Base-by-base conservation (phyloP, 2,888 invertebrate species). In the Trissolcus japonicus region DNA sequence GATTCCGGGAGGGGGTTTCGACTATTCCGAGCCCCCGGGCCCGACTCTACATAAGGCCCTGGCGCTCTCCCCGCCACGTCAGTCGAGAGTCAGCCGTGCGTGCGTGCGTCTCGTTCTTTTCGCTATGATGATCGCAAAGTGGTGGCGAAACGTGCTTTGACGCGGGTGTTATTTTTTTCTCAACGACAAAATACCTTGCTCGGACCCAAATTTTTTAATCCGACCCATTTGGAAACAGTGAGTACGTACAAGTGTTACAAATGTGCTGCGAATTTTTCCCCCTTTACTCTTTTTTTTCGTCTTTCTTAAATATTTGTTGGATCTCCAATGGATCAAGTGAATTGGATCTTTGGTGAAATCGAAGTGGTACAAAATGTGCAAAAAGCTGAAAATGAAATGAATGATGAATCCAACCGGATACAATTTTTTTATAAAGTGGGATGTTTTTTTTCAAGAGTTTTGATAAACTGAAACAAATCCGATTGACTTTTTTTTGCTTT, bases 31-130 rank as follows among this genome's bases (percentile, higher is more conserved):
- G 21, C 80, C 81, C 78, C 81, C 79, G 80, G 82, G 78, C 82
- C 82, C 83, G 78, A 82, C 79, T 65, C 83, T 87, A 87, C 87
- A 87, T 88, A 88, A 88, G 88, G 87, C 88, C 87, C 85, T 65
- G 50, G 67, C 48, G 50, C 65, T 78, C 71, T 80, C 83, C 83
- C 86, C 82, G 80, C 84, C 83, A 81, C 83, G 84, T 83, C 86
- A 88, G 88, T 88, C 80, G 79, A 79, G 82, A 84, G 83, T 81
- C 80, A 83, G 82, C 83, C 85, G 84, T 85, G 83, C 80, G 80
- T 80, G 82, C 79, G 84, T 76, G 78, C 80, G 84, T 77, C 76
- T 80, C 77, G 81, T 74, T 66, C 14, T 40, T 46, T 61, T 57
- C 61, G 74, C 62, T 74, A 80, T 75, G 72, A 72, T 60, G 48